Evolutionary conservation across 2,888 invertebrate genomes (phyloP), one percentile per base, ranked within the genome.

Genomic region (Seira ritae): DNA sequence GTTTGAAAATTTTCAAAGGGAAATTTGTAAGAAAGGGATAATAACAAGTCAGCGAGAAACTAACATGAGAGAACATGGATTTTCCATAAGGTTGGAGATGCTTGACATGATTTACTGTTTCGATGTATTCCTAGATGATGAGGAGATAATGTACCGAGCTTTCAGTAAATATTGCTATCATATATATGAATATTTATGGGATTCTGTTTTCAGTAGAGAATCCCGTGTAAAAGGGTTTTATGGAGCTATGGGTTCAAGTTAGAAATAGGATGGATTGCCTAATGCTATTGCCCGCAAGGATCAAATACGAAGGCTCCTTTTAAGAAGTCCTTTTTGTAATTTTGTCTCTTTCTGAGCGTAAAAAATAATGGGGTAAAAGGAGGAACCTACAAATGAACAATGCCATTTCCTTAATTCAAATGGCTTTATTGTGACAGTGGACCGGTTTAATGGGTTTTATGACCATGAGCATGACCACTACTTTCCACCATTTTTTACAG

Each of bases 1-100:
- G 31, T 31, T 31, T 31, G 31, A 31, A 31, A 31, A 31, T 31
- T 31, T 8, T 8, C n/a, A n/a, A n/a, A 31, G 31, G 12, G 55
- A 55, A 55, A 17, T 55, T 12, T 42, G 42, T 8, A 12, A 42
- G 42, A 42, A 42, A 42, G 42, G 42, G 6, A 42, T 8, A 42
- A 42, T 42, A 42, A 55, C 55, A 55, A 55, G n/a, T 50, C 22
- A 31, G n/a, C 42, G 23, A 23, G 10, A 71, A 8, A 62, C 31
- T 8, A 24, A 73, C 17, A 72, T 10, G 19, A 60, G 60, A 31
- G n/a, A 73, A 71, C 73, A 62, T 31, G 73, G 73, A 62, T 73
- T 73, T 73, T 62, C 73, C 62, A 73, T 73, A 62, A 37, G 1
- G 22, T 22, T 50, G n/a, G 55, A 55, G 55, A 1, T 3, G 3